Base-by-base conservation (phyloP, 2,888 invertebrate species). In the Parnassius glacialis region DNA sequence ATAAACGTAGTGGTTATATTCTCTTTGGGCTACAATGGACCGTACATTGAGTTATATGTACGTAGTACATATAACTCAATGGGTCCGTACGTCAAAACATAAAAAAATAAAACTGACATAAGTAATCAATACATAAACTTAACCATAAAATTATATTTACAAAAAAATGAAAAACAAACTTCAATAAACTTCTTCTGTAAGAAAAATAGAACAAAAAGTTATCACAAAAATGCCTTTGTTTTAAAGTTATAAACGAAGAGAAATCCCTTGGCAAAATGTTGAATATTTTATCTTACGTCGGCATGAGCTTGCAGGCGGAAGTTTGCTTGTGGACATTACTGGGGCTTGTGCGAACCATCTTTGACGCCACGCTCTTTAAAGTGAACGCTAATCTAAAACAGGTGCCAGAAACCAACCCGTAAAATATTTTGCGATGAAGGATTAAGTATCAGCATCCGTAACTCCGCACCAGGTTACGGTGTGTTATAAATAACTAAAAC, bases 311-410 rank as follows among this genome's bases (percentile, higher is more conserved):
- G 71, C 92, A 92, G 69, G 83, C 88, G 0, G 93, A 93, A 74
- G 83, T 93, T 2, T 85, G 93, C 65, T 68, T 92, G 60, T 88
- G 93, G 85, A 90, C 92, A 3, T 67, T 93, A n/a, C 68, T 92
- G 54, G 93, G 93, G 45, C 84, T 93, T 42, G 68, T 90, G 66
- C 78, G 87, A 55, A 92, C 92, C 1, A 89, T 92, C 59, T 92
- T 93, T 67, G 93, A 93, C 70, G 90, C 92, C 11, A 92, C 93
- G 1, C 83, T 93, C 63, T 92, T 93, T 73, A 89, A 91, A 80
- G 85, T 93, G 55, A 90, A 91, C 69, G 83, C 89, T 61, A 92
- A 93, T 80, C 79, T 93, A 65, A 89, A 91, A 73, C 90, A 92
- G 89, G 91, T 90, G 72, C 52, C 44, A 10, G 11, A 52, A 47